phyloP scores from a whole-genome alignment of 1,140 invertebrate species.

The Drosophila nikananu region DNA sequence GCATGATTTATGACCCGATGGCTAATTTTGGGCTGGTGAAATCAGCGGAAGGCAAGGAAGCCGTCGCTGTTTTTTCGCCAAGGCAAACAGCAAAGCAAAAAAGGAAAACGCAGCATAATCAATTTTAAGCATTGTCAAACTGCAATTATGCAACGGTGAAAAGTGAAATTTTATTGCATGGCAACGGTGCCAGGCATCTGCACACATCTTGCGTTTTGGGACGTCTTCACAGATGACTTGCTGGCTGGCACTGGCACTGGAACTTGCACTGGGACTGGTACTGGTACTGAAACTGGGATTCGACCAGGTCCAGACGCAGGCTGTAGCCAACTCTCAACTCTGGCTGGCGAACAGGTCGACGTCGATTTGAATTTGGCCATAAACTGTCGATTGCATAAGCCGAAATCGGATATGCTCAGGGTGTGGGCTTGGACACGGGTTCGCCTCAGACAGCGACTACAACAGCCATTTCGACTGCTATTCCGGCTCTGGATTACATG shows the following conservation, averaged over 20 bases:
- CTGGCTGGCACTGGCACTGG: constrained; percentile 24
- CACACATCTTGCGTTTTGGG: constrained; percentile 68
- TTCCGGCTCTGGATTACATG: constrained; percentile 26
- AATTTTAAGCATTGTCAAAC: constrained; percentile 83
- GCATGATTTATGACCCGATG: constrained; percentile 69
- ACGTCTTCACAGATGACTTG: constrained; percentile 76
- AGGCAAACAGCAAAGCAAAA: constrained; percentile 43
- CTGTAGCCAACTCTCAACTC: constrained; percentile 71
- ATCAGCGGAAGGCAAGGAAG: constrained; percentile 66
- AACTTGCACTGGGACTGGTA: not conserved
- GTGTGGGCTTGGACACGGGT: constrained; percentile 44
- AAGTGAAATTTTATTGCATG: constrained; percentile 84
- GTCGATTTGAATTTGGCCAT: constrained; percentile 47
- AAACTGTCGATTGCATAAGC: constrained; percentile 66
- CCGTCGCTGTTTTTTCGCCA: constrained; percentile 29
- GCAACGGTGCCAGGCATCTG: constrained; percentile 59
- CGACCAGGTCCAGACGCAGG: constrained; percentile 47
- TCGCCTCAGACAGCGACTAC: constrained; percentile 17
- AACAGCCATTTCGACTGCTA: not conserved
- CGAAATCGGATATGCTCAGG: constrained; percentile 66
- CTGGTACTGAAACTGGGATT: constrained; percentile 15
- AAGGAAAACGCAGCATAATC: constrained; percentile 64
- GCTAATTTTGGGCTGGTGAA: constrained; percentile 74
- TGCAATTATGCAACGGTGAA: constrained; percentile 82
- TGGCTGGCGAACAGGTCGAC: constrained; percentile 70